Evolutionary conservation across 2,888 invertebrate genomes (phyloP).

Genomic region (Drosophila melanocephala): DNA sequence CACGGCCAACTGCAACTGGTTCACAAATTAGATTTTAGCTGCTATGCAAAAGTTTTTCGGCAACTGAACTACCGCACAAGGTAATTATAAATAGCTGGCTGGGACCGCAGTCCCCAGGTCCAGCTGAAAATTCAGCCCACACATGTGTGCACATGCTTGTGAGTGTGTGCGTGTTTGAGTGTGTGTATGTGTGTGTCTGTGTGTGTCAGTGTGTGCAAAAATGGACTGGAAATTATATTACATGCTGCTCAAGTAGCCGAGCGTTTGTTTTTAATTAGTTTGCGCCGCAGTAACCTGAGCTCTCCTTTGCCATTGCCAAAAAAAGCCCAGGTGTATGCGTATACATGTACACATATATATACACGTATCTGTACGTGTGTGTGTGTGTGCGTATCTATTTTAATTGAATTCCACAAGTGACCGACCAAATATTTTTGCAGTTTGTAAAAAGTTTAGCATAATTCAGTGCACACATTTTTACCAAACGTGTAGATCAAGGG

Average conservation of each 20-base stretch:
- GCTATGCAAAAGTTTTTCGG: slow-evolving; percentile 50
- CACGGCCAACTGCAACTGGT: slow-evolving; percentile 6
- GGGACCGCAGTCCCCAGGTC: slow-evolving; percentile 56
- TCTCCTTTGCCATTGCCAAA: slow-evolving; percentile 17
- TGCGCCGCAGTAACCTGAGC: slow-evolving; percentile 61
- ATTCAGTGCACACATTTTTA: slow-evolving; percentile 37
- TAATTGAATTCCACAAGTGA: slow-evolving; percentile 71
- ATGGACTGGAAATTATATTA: slow-evolving; percentile 57
- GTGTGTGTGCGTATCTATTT: slow-evolving; percentile 48
- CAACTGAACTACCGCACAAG: slow-evolving; percentile 53
- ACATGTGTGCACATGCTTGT: slow-evolving; percentile 15
- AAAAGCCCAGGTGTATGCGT: neutral
- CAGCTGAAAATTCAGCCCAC: slow-evolving; percentile 19
- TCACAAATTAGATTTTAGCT: slow-evolving; percentile 49
- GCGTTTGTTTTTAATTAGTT: slow-evolving; percentile 75
- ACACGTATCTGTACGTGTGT: neutral
- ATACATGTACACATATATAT: neutral
- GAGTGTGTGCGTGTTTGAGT: slow-evolving; percentile 7
- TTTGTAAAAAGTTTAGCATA: slow-evolving; percentile 58
- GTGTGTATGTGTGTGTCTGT: slow-evolving; percentile 2
- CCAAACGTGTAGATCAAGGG: slow-evolving; percentile 11
- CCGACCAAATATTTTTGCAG: slow-evolving; percentile 58
- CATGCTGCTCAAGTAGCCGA: slow-evolving; percentile 72
- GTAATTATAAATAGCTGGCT: slow-evolving; percentile 76
- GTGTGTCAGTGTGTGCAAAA: slow-evolving; percentile 10